Conservation (phyloP, 2,888 invertebrate genomes). For the Drosophila stalkeri region DNA sequence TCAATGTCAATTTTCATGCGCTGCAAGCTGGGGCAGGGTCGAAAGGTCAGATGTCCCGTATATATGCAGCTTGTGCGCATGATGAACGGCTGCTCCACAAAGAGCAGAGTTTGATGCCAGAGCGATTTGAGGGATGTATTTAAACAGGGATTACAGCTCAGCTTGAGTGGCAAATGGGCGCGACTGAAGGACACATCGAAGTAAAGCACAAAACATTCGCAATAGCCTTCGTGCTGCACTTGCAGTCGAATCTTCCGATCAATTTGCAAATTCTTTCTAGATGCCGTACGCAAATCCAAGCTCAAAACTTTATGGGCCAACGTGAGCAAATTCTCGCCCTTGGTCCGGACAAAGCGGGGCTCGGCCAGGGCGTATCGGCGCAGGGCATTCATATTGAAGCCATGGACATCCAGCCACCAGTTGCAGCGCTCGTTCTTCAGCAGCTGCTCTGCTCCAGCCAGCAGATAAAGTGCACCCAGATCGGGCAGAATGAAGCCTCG, state of each 20-base stretch:
- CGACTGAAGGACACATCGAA: conserved; percentile 68
- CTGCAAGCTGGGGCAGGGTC: conserved; percentile 15
- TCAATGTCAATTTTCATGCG: conserved; percentile 55
- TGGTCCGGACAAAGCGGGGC: conserved; percentile 86
- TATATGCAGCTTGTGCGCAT: conserved; percentile 46
- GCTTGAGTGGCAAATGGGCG: conserved; percentile 29
- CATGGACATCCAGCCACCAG: conserved; percentile 99
- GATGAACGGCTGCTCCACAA: conserved; percentile 56
- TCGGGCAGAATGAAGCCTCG: conserved; percentile 97
- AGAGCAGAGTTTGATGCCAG: conserved; percentile 64
- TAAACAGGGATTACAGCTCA: conserved; percentile 66
- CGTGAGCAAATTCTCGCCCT: conserved; percentile 43
- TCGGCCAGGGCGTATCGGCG: conserved; percentile 97
- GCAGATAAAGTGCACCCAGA: conserved; percentile 95
- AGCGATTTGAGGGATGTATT: conserved; percentile 15
- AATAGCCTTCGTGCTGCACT: conserved; percentile 33
- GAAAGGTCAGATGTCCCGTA: conserved; percentile 46
- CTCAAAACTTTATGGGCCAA: conserved; percentile 47
- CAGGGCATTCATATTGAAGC: conserved; percentile 99
- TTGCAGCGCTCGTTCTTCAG: conserved; percentile 99
- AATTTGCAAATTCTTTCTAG: conserved; percentile 35
- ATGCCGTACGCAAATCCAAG: conserved; percentile 37
- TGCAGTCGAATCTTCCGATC: conserved; percentile 36
- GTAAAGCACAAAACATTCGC: conserved; percentile 62
- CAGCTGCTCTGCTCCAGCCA: conserved; percentile 95